Conservation (phyloP, 2,113 vertebrate genomes). For the Sinocyclocheilus rhinocerous region DNA sequence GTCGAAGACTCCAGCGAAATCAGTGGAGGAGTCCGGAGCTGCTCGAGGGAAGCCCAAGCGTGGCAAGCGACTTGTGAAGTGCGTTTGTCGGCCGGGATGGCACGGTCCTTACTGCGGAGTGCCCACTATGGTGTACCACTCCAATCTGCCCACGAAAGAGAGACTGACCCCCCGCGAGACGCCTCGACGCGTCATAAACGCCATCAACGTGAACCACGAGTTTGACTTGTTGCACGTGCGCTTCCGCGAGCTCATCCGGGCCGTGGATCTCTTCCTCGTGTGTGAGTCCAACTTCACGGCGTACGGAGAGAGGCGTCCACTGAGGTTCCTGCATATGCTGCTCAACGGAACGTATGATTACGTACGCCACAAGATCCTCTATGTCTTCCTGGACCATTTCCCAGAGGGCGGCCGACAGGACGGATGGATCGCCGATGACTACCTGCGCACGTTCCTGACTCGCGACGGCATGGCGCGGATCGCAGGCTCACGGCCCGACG, state of each 20-base stretch:
- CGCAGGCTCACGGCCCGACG: slow-evolving; percentile 79
- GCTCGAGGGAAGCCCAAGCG: slow-evolving; percentile 65
- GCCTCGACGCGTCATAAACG: slow-evolving; percentile 91
- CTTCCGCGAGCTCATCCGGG: slow-evolving; percentile 88
- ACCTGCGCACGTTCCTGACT: slow-evolving; percentile 93
- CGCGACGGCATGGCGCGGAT: slow-evolving; percentile 86
- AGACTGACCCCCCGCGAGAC: slow-evolving; percentile 84
- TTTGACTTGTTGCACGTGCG: slow-evolving; percentile 94
- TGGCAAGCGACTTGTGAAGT: slow-evolving; percentile 90
- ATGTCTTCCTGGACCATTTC: slow-evolving; percentile 96
- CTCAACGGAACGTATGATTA: slow-evolving; percentile 93
- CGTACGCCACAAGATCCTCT: slow-evolving; percentile 92
- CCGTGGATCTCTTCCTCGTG: slow-evolving; percentile 92
- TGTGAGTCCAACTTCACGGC: slow-evolving; percentile 98
- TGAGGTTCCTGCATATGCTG: slow-evolving; percentile 88
- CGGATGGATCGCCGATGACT: slow-evolving; percentile 97
- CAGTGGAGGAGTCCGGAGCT: slow-evolving; percentile 39
- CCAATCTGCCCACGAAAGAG: slow-evolving; percentile 96
- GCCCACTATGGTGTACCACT: slow-evolving; percentile 96
- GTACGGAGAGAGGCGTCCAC: slow-evolving; percentile 88
- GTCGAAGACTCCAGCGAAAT: slow-evolving; percentile 24
- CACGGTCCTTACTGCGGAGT: slow-evolving; percentile 96
- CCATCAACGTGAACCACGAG: slow-evolving; percentile 97
- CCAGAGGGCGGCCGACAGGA: slow-evolving; percentile 92
- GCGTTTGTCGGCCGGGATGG: slow-evolving; percentile 92